A percentile compares a stretch with the other conserved stretches of the same genome.
Evolutionary conservation across 2,797 vertebrate species (phyloP).

Genomic region (Tachyglossus aculeatus): DNA sequence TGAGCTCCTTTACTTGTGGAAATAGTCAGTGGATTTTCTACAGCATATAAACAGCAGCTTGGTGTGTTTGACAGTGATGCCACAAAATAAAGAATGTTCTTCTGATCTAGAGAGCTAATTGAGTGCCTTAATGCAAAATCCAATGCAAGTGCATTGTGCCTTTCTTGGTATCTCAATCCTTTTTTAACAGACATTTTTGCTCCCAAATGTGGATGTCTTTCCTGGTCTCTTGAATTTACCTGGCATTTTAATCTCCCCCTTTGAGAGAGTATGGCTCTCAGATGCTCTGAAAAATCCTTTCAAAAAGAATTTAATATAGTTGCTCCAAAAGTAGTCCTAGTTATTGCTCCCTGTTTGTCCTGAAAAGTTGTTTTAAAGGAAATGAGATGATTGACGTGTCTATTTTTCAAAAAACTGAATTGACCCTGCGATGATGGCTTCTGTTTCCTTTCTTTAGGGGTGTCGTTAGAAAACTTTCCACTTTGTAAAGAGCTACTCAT

Average conservation of each 20-base stretch:
- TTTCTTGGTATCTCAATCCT: background rate
- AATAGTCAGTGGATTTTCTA: no score
- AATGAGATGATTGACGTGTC: background rate
- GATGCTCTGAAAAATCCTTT: background rate
- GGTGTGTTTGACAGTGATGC: no score
- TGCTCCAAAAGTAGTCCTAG: background rate
- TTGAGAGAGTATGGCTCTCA: background rate
- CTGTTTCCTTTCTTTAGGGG: constrained; percentile 71
- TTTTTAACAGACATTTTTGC: background rate
- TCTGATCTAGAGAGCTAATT: no score
- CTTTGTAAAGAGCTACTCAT: constrained; percentile 95
- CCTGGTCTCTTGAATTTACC: background rate
- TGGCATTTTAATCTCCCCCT: background rate
- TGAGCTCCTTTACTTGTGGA: no score
- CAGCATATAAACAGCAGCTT: no score
- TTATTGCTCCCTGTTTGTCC: background rate
- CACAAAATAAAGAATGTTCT: no score
- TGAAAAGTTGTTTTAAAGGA: background rate
- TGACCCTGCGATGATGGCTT: background rate
- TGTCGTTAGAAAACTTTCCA: constrained; percentile 90
- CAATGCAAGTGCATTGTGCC: background rate
- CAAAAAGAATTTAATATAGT: background rate
- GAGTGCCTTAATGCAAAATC: no score
- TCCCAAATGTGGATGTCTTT: background rate
- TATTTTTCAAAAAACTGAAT: background rate